Base-by-base conservation (phyloP, 2,797 vertebrate species). In the Argyrosomus regius region DNA sequence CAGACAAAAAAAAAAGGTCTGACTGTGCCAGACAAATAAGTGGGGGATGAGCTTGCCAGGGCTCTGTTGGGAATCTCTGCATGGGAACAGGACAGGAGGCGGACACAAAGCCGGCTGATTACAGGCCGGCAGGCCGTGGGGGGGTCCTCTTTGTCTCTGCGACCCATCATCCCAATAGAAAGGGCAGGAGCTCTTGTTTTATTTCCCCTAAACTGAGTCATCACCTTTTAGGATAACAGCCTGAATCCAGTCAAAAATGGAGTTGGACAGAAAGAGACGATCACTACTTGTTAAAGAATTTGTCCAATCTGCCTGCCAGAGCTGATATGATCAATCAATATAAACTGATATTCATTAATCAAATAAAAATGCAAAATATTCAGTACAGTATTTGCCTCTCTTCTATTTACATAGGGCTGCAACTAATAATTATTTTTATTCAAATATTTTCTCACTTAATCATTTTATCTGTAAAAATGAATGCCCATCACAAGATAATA, bases 61-160 rank as follows among this genome's bases (percentile, higher is more conserved):
- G 74, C 75, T 85, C 73, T 41, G 62, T 53, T 84, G 82, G 89
- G 77, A 78, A 73, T 81, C 88, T 85, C 80, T 81, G 89, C 86
- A 84, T 89, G 91, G 88, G 92, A 88, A 89, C 87, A 56, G 82
- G 84, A 66, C 76, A 52, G 84, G 84, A 79, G 87, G 78, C 45
- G 81, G 85, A 91, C 84, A 92, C 89, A 91, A 90, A 93, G 90
- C 91, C 79, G 56, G 81, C 88, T 93, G 90, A 91, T 92, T 92
- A 91, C 84, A 84, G 85, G 74, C 83, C 18, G 63, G 8, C 82
- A 6, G 87, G 59, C 82, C 59, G 79, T 61, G 87, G 43, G 81
- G 75, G 85, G 78, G 85, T 75, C 60, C 70, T 81, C 88, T 91
- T 91, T 92, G 88, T 92, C 77, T 90, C 65, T 61, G 72, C 80